Evolutionary conservation across 2,113 vertebrate species (phyloP).

Genomic region (Scolopax mira): DNA sequence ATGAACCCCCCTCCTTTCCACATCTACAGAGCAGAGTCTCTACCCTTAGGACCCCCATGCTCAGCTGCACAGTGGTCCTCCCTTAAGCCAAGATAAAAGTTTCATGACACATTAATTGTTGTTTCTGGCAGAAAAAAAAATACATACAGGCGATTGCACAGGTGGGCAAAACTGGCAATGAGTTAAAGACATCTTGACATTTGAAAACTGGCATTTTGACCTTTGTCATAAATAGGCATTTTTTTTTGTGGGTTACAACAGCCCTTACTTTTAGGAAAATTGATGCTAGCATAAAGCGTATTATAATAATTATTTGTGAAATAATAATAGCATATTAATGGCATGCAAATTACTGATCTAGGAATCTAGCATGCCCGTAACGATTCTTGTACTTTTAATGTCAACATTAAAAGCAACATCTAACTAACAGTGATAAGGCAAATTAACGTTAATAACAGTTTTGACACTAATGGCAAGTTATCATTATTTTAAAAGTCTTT

Average conservation of each 20-base stretch:
- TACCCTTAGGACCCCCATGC: fast-evolving
- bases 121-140: not conserved
- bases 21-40: not conserved
- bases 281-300: slow-evolving; percentile 44
- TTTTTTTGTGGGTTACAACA: not conserved
- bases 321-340: slow-evolving; percentile 78
- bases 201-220: not conserved
- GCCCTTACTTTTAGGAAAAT: slow-evolving; percentile 60
- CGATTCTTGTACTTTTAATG: slow-evolving; percentile 72
- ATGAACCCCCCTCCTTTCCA: not conserved
- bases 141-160: not conserved
- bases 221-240: not conserved
- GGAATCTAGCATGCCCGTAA: slow-evolving; percentile 65
- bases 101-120: not conserved
- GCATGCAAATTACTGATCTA: slow-evolving; percentile 73
- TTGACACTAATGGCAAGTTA: slow-evolving; percentile 78
- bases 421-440: slow-evolving; percentile 72
- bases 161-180: not conserved
- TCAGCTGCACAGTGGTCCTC: not conserved
- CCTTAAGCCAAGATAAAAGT: not conserved
- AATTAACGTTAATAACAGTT: slow-evolving; percentile 78
- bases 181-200: not conserved
- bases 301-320: slow-evolving; percentile 71
- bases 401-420: slow-evolving; percentile 77
- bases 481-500: slow-evolving; percentile 64